Base-by-base conservation (phyloP, 2,888 invertebrate genomes). In the Melanophora roralis region DNA sequence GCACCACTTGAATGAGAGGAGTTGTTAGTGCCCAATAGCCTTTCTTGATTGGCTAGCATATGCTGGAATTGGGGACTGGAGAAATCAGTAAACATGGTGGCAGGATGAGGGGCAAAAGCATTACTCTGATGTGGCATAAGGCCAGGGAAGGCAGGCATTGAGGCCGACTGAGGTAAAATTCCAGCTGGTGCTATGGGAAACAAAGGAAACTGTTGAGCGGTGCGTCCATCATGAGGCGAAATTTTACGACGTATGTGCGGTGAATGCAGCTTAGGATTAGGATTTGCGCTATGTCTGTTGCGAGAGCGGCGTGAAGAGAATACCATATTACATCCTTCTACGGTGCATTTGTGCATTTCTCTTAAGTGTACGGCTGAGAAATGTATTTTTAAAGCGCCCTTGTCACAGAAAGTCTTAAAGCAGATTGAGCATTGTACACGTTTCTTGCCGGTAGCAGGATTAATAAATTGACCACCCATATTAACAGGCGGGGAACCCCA, bases 291-390 rank as follows among this genome's bases (percentile, higher is more conserved):
- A 91, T 98, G 98, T 27, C 98, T 93, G 88, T 98, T 98, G 68
- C 98, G 92, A 82, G 97, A 97, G 75, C 98, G 93, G 72, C 98
- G 93, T 77, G 98, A 98, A 91, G 97, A 98, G 91, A 98, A 98
- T 95, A 98, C 97, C 97, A 98, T 98, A 86, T 96, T 98, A 91
- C 98, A 98, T 43, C 98, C 98, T 87, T 96, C 96, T 57, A 99
- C 98, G 14, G 98, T 98, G 91, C 99, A 99, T 91, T 97, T 97
- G 91, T 99, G 99, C 98, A 98, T 98, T 91, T 99, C 98, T 65
- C 98, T 94, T 85, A 98, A 91, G 89, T 99, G 99, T 81, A 99
- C 98, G 19, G 99, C 99, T 77, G 97, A 98, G 90, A 98, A 98
- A 90, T 99, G 99, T 68, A 99, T 99, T 92, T 99, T 99, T 68